Evolutionary conservation across 2,888 invertebrate species (phyloP).

Genomic region (Napeogenes sylphis): DNA sequence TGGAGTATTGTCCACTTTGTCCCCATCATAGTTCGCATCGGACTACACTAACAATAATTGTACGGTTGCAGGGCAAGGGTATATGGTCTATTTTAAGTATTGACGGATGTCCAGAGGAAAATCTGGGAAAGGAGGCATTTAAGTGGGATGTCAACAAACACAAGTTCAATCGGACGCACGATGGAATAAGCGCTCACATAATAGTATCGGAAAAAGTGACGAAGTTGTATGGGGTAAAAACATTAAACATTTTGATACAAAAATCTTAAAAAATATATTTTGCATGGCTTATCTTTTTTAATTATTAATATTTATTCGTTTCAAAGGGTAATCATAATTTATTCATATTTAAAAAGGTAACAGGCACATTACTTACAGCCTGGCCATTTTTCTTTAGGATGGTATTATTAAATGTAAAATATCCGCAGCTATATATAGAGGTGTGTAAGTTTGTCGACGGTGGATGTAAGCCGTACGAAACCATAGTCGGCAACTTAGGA

Average conservation of each 20-base stretch:
- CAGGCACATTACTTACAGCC: too few relatives aligned
- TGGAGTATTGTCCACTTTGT: too few relatives aligned
- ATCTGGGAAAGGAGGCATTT: constrained; percentile 27
- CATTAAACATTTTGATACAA: constrained; percentile 3
- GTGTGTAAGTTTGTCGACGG: constrained; percentile 53
- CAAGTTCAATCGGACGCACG: constrained; percentile 53
- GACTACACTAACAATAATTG: too few relatives aligned
- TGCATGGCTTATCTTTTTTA: too few relatives aligned
- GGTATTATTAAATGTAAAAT: too few relatives aligned
- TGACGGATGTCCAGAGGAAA: constrained; percentile 39
- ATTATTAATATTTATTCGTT: too few relatives aligned
- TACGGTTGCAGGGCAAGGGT: constrained; percentile 44
- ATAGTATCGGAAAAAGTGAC: constrained; percentile 32
- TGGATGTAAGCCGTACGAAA: constrained; percentile 55
- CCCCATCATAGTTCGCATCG: too few relatives aligned
- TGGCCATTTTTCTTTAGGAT: too few relatives aligned
- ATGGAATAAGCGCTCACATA: constrained; percentile 42
- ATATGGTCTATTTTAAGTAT: constrained; percentile 43
- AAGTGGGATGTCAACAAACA: constrained; percentile 36
- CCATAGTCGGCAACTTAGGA: constrained; percentile 41
- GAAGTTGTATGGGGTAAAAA: constrained; percentile 37
- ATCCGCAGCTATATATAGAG: constrained; percentile 39
- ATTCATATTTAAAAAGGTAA: not conserved
- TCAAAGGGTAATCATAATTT: too few relatives aligned
- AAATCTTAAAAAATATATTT: too few relatives aligned